Conservation (phyloP, 2,113 vertebrate genomes). For the Charina bottae region DNA sequence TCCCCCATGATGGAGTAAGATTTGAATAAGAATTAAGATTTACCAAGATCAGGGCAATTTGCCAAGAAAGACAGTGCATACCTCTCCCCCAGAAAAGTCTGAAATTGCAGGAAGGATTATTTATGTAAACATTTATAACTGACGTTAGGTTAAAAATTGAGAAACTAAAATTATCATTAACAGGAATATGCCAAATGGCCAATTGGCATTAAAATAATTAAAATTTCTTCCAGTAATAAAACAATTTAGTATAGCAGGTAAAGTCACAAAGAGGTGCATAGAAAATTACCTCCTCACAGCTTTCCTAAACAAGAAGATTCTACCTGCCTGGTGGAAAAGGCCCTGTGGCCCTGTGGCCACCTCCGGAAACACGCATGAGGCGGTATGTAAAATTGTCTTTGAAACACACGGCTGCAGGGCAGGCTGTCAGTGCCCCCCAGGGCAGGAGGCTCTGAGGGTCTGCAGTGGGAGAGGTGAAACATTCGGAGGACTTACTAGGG, state of each 20-base stretch:
- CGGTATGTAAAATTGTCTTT: neutral
- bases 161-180: neutral
- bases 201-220: neutral
- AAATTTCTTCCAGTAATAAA: neutral
- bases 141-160: neutral
- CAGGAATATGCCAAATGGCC: neutral
- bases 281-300: neutral
- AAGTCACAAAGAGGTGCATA: neutral
- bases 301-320: neutral
- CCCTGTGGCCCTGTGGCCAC: neutral
- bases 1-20: neutral
- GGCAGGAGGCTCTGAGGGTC: neutral
- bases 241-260: neutral
- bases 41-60: neutral
- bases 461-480: neutral
- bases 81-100: neutral
- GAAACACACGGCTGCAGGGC: neutral
- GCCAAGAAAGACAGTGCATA: neutral
- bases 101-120: neutral
- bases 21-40: neutral
- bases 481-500: neutral
- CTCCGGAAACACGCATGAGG: neutral
- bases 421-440: no score
- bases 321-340: neutral
- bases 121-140: neutral